These are phyloP conservation scores for Montipora efflorescens DNA, from an alignment of 64 coral and sea anemone genomes.

Conservation along the genomic window DNA sequence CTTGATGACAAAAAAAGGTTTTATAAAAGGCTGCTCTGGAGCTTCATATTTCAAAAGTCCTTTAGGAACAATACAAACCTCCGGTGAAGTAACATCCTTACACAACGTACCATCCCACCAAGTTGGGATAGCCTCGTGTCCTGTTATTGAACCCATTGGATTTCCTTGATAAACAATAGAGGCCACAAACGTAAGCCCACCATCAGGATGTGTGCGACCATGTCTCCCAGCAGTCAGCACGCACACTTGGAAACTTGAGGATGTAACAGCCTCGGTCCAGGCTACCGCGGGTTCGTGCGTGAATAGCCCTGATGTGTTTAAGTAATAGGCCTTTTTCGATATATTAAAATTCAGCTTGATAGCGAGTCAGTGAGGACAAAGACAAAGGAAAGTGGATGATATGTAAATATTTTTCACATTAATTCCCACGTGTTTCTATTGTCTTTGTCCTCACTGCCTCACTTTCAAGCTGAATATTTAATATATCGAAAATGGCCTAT, in stretches of 20 bases:
- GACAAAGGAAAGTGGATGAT: too few species aligned
- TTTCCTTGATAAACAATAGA: constrained; percentile 79
- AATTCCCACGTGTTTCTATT: too few species aligned
- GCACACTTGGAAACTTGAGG: constrained; percentile 63
- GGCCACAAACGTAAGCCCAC: constrained; percentile 66
- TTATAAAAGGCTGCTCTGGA: too few species aligned
- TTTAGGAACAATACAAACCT: not conserved
- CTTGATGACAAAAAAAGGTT: too few species aligned
- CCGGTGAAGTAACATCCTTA: constrained; percentile 41
- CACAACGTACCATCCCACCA: constrained; percentile 86
- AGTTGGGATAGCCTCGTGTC: constrained; percentile 15
- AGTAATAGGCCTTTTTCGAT: not conserved
- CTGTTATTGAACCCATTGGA: constrained; percentile 62
- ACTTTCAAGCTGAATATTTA: too few species aligned
- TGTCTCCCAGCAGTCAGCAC: constrained; percentile 75
- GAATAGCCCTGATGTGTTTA: constrained; percentile 59
- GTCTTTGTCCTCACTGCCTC: too few species aligned
- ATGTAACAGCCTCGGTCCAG: constrained; percentile 77
- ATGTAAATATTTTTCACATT: too few species aligned
- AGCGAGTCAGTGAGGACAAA: too few species aligned
- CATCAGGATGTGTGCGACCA: constrained; percentile 68
- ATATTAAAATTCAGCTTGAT: too few species aligned
- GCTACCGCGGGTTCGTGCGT: constrained; percentile 84
- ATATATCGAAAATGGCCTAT: not conserved
- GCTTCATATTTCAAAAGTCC: too few species aligned